A percentile compares a stretch with the other conserved stretches of the same genome.
Conservation (phyloP, 2,888 invertebrate genomes). For the Trichopoda pennipes region DNA sequence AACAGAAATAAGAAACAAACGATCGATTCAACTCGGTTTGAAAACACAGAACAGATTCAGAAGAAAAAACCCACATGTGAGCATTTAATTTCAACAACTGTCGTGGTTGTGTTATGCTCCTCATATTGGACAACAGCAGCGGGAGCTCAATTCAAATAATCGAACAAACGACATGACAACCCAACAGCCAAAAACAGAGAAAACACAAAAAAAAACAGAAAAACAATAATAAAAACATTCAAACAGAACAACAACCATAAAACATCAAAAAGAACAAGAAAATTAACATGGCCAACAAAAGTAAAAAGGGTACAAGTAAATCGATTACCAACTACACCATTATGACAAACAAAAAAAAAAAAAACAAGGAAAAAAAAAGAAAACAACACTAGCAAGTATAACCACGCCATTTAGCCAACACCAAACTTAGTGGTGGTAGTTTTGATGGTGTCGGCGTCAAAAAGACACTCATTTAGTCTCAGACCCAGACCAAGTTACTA, state of each 20-base stretch:
- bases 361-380: neutral
- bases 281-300: constrained; percentile 67
- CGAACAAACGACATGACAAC: constrained; percentile 66
- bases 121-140: constrained; percentile 73
- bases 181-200: constrained; percentile 55
- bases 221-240: constrained; percentile 19
- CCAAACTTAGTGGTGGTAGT: constrained; percentile 63
- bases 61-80: constrained; percentile 78
- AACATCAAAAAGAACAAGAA: constrained; percentile 69
- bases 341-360: constrained; percentile 27
- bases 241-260: constrained; percentile 59
- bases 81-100: constrained; percentile 79
- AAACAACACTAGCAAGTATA: constrained; percentile 29
- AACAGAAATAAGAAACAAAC: constrained; percentile 48
- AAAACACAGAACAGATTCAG: constrained; percentile 25
- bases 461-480: constrained; percentile 43
- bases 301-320: constrained; percentile 58
- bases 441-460: constrained; percentile 56
- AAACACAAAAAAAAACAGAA: constrained; percentile 29
- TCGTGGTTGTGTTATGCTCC: constrained; percentile 68
- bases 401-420: constrained; percentile 67
- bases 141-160: constrained; percentile 75
- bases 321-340: constrained; percentile 56
- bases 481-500: constrained; percentile 16
- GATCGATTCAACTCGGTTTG: constrained; percentile 39